Percentiles rank a stretch among this genome's conserved stretches.
These are phyloP conservation scores for Anarhynchus alexandrinus DNA, from an alignment of 2,113 vertebrate genomes.

Conservation along the genomic window DNA sequence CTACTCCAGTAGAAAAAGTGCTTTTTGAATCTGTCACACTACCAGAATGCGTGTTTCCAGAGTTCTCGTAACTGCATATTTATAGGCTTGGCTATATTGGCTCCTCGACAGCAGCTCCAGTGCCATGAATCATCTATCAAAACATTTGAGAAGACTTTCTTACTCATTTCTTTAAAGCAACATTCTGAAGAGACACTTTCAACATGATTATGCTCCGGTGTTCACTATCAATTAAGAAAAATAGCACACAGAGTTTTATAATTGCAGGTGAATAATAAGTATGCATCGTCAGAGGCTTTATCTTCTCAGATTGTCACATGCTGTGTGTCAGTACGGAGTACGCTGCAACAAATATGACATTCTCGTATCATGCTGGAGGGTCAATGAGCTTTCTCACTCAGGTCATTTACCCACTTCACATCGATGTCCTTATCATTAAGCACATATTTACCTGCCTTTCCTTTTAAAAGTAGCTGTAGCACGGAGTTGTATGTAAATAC, in stretches of 20 bases:
- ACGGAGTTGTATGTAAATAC: background rate
- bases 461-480: background rate
- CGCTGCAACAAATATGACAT: background rate
- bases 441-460: background rate
- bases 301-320: background rate
- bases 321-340: background rate
- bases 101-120: constrained; percentile 19
- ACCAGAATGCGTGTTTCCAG: constrained; percentile 19
- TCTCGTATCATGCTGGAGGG: background rate
- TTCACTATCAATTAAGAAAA: constrained; percentile 34
- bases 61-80: constrained; percentile 31
- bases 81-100: constrained; percentile 20
- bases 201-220: background rate
- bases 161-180: constrained; percentile 41
- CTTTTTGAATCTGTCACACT: constrained; percentile 20
- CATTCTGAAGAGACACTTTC: background rate
- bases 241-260: background rate
- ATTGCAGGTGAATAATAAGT: constrained; percentile 4
- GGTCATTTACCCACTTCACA: background rate
- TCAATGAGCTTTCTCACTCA: background rate
- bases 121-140: constrained; percentile 53
- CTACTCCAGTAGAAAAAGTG: background rate
- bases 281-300: background rate
- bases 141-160: constrained; percentile 47
- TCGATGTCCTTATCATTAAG: background rate